These are phyloP conservation scores for Macrobrachium nipponense DNA, from an alignment of 1,140 invertebrate genomes.

Conservation along the genomic window DNA sequence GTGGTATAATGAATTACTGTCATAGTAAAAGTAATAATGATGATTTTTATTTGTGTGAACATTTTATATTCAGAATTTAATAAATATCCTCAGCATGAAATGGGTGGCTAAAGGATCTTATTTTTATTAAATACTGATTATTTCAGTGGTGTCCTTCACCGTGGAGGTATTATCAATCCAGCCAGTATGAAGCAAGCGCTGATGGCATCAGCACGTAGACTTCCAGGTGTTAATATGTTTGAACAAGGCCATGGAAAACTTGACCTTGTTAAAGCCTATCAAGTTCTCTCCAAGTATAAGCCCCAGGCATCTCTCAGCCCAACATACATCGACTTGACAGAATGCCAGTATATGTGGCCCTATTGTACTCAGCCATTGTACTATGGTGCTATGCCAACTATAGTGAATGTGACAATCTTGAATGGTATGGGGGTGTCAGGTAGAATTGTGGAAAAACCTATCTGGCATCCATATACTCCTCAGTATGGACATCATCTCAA, in stretches of 20 bases:
- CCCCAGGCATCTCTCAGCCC: constrained; percentile 81
- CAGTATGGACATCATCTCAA: constrained; percentile 78
- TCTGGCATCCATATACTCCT: constrained; percentile 88
- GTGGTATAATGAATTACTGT: no score
- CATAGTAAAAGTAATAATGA: no score
- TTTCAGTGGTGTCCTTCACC: constrained; percentile 70
- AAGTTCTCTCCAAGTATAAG: constrained; percentile 82
- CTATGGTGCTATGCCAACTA: constrained; percentile 85
- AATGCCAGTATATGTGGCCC: constrained; percentile 98
- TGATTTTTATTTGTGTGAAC: neutral
- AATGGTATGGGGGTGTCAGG: constrained; percentile 91
- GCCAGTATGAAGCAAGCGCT: constrained; percentile 95
- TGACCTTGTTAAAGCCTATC: constrained; percentile 87
- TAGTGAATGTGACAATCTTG: constrained; percentile 92
- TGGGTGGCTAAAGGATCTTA: no score
- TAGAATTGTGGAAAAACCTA: constrained; percentile 76
- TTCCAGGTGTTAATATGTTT: constrained; percentile 93
- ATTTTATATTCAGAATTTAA: neutral
- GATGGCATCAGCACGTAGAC: constrained; percentile 84
- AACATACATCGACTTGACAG: constrained; percentile 90
- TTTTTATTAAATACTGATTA: neutral
- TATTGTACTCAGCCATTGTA: constrained; percentile 97
- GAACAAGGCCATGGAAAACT: constrained; percentile 96
- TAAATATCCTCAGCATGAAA: no score
- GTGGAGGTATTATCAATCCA: constrained; percentile 82